These are phyloP conservation scores for Campaea margaritaria DNA, from an alignment of 2,888 invertebrate species.

Conservation along the genomic window DNA sequence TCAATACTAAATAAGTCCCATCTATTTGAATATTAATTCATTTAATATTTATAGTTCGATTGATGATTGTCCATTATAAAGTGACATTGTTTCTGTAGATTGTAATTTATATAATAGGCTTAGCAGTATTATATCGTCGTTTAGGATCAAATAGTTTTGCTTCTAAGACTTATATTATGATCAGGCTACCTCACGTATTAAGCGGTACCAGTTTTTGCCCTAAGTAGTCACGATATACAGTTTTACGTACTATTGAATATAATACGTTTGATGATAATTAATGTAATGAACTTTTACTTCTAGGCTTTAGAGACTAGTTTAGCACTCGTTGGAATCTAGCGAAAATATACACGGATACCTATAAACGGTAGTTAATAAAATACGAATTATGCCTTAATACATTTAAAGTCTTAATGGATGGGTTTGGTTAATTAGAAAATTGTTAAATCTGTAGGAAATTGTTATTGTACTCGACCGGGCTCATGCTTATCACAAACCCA, in stretches of 20 bases:
- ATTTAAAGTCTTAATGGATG: not conserved
- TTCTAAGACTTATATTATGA: slow-evolving; percentile 59
- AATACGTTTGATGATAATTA: slow-evolving; percentile 33
- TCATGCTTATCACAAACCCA: too few relatives aligned
- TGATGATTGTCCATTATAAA: slow-evolving; percentile 29
- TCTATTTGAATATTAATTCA: slow-evolving; percentile 6
- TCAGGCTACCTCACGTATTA: slow-evolving; percentile 75
- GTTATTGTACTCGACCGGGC: too few relatives aligned
- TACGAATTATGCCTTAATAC: slow-evolving; percentile 24
- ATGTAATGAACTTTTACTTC: slow-evolving; percentile 36
- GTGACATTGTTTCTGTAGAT: slow-evolving; percentile 34
- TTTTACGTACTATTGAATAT: slow-evolving; percentile 15
- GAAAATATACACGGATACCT: slow-evolving; percentile 54
- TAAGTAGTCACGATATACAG: slow-evolving; percentile 32
- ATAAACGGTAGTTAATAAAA: slow-evolving; percentile 41
- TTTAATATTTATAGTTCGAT: slow-evolving; percentile 26
- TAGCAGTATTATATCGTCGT: slow-evolving; percentile 79
- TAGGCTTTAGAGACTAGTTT: slow-evolving; percentile 41
- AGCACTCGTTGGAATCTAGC: slow-evolving; percentile 53
- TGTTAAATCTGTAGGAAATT: not conserved
- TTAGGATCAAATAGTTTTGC: slow-evolving; percentile 56
- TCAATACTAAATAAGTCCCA: slow-evolving; percentile 18
- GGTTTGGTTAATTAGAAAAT: too few relatives aligned
- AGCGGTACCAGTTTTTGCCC: slow-evolving; percentile 49
- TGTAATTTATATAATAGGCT: slow-evolving; percentile 60